Evolutionary conservation across 2,888 invertebrate genomes (phyloP).

Genomic region (Drosophila picticornis): DNA sequence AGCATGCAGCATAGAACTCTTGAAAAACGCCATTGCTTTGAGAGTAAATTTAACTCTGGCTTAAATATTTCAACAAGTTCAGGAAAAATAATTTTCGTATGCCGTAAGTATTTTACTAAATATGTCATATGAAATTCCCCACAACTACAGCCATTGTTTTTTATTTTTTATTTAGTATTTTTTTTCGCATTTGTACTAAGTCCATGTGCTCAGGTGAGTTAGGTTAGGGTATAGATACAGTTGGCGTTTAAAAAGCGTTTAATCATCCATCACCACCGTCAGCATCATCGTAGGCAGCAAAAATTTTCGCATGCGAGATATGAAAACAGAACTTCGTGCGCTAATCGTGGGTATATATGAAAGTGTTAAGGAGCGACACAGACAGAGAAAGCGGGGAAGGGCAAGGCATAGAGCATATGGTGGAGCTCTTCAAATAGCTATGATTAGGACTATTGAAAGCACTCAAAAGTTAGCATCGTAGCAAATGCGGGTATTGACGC

Average conservation of each 20-base stretch:
- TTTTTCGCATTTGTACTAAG: not conserved
- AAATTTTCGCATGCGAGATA: conserved; percentile 1
- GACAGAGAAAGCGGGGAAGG: not conserved
- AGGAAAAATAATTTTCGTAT: not conserved
- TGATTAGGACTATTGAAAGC: conserved; percentile 14
- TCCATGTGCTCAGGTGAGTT: not conserved
- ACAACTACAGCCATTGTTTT: not conserved
- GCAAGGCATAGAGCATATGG: not conserved
- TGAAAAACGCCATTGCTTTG: not conserved
- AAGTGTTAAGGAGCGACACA: not conserved
- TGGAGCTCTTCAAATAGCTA: not conserved
- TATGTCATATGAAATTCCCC: not conserved
- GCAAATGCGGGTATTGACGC: conserved; percentile 8
- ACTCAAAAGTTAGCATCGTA: not conserved
- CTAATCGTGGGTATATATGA: not conserved
- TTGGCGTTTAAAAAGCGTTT: conserved; percentile 6
- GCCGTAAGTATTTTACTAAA: not conserved
- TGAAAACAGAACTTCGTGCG: not conserved
- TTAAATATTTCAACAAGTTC: not conserved
- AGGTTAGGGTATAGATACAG: not conserved
- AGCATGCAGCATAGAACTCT: not conserved
- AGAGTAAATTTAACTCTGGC: not conserved
- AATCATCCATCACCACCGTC: conserved; percentile 13
- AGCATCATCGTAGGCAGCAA: conserved; percentile 6
- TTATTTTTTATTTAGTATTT: not conserved